Evolutionary conservation across 2,113 vertebrate species (phyloP), one percentile per base, ranked within the genome.

Genomic region (Arenaria interpres): DNA sequence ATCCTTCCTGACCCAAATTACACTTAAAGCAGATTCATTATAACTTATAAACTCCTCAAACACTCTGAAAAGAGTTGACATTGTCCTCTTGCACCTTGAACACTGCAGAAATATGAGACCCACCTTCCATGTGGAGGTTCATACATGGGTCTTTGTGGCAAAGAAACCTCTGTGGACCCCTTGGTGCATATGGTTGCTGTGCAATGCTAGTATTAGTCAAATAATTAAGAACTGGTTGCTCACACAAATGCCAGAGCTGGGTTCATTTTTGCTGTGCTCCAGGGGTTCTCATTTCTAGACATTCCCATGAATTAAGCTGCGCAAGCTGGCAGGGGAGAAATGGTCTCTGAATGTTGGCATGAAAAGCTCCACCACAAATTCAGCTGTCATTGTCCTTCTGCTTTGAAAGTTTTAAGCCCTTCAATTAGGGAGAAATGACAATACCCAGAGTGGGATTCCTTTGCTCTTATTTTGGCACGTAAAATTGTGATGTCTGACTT

Each of bases 251-350:
- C 67, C 86, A 85, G 74, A 92, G 76, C 80, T 30, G 11, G 25
- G 60, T 51, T 85, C 7, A 2, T 82, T 96, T 94, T 91, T 91
- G 24, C 66, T 91, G 66, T 89, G 89, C 96, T 95, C 53, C 90
- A 85, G 94, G 90, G 89, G 90, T 92, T 96, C 95, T 72, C 5
- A 4, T 93, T 95, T 96, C 95, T 95, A 96, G 96, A 95, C 94
- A 92, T 97, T 95, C 97, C 92, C 94, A 94, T 94, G 94, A 93
- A 95, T 95, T 95, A 90, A 93, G 82, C 57, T 75, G 93, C 89
- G 76, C 39, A 73, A 96, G 89, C 91, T 96, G 94, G 69, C 87
- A 95, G 84, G 66, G 77, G 80, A 94, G 81, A 76, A 94, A 76
- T 3, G 0, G 41, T 62, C 85, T 90, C 92, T 94, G 94, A 93